Conservation (phyloP, 2,888 invertebrate genomes). For the Torymus aiolomorphi region DNA sequence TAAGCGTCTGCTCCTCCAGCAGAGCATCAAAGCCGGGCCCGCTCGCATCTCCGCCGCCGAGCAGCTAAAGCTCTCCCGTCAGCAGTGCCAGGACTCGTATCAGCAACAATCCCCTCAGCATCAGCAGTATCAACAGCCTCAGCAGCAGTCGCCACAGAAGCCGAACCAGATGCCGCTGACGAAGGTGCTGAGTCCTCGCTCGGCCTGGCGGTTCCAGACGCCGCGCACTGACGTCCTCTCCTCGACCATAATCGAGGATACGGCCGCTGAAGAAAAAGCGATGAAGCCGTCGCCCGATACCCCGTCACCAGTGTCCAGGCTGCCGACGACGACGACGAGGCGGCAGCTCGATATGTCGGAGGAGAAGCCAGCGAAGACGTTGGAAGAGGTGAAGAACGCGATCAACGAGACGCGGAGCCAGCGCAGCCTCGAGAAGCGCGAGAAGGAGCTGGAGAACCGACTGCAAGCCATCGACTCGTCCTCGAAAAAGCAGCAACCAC, state of each 20-base stretch:
- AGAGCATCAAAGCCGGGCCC: conserved; percentile 82
- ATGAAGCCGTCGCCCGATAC: conserved; percentile 72
- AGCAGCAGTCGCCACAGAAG: conserved; percentile 78
- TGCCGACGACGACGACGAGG: conserved; percentile 54
- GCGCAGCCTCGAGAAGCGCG: conserved; percentile 44
- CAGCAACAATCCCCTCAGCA: conserved; percentile 61
- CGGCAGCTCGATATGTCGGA: conserved; percentile 65
- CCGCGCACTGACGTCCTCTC: conserved; percentile 90
- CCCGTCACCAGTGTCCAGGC: conserved; percentile 61
- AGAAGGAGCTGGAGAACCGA: conserved; percentile 50
- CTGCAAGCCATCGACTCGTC: conserved; percentile 37
- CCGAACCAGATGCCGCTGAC: conserved; percentile 67
- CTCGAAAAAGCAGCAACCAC: neutral
- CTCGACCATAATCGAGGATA: conserved; percentile 90
- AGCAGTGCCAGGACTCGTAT: conserved; percentile 71
- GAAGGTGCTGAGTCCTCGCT: conserved; percentile 83
- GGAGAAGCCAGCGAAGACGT: conserved; percentile 17
- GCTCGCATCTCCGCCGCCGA: conserved; percentile 87
- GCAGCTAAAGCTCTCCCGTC: conserved; percentile 83
- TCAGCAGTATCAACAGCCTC: conserved; percentile 57
- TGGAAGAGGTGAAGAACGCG: conserved; percentile 43
- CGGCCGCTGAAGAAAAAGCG: conserved; percentile 85
- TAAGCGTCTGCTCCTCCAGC: conserved; percentile 87
- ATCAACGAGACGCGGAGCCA: conserved; percentile 34
- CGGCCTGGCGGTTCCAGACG: conserved; percentile 85